Percentiles rank a stretch among this genome's conserved stretches.
Conservation (phyloP, 2,797 vertebrate species). For the Rhinogobio ventralis region DNA sequence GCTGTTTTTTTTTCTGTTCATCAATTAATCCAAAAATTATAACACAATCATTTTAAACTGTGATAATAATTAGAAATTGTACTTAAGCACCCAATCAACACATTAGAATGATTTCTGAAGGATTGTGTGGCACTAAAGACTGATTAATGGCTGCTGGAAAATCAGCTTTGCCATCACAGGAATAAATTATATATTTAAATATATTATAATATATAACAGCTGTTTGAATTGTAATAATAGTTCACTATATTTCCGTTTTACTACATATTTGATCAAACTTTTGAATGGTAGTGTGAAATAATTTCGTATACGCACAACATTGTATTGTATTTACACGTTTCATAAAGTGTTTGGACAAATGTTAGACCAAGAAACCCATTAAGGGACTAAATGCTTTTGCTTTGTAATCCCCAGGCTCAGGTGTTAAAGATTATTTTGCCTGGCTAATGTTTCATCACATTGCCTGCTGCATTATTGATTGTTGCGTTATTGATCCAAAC, state of each 20-base stretch:
- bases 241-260: neutral
- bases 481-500: conserved; percentile 29
- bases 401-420: neutral
- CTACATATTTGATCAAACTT: neutral
- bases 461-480: conserved; percentile 36
- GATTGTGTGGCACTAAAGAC: neutral
- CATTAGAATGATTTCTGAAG: neutral
- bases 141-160: neutral
- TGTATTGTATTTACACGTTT: neutral
- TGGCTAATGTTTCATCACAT: conserved; percentile 20
- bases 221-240: neutral
- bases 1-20: too few species aligned
- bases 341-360: neutral
- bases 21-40: neutral
- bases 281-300: neutral
- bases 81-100: neutral
- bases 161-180: neutral
- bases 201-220: too few species aligned
- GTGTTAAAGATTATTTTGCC: conserved; percentile 11
- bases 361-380: neutral
- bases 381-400: neutral
- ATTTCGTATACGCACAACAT: neutral
- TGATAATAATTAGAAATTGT: neutral
- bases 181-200: neutral
- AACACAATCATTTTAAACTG: too few species aligned